Percentiles rank a stretch among this genome's conserved stretches.
Evolutionary conservation across 1,140 invertebrate genomes (phyloP).

Genomic region (Drosophila guanche): DNA sequence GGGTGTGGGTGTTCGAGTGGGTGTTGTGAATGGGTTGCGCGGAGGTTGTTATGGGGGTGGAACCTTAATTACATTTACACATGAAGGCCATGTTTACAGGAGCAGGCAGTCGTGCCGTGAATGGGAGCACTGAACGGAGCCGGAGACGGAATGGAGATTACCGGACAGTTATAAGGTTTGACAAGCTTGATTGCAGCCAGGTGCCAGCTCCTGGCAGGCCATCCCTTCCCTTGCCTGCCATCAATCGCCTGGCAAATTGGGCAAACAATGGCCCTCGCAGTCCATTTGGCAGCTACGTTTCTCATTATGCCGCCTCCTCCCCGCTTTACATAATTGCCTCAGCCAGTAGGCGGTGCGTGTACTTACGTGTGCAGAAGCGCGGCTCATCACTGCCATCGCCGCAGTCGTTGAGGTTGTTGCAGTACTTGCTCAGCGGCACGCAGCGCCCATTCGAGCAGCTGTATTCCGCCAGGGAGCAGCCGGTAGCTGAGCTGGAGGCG

Average conservation of each 20-base stretch:
- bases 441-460: constrained; percentile 91
- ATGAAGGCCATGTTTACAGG: constrained; percentile 53
- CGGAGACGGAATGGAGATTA: constrained; percentile 14
- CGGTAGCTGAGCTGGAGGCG: constrained; percentile 9
- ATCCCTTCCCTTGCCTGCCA: background rate
- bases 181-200: constrained; percentile 50
- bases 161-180: constrained; percentile 48
- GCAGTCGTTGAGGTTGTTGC: constrained; percentile 93
- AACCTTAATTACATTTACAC: constrained; percentile 77
- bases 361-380: constrained; percentile 94
- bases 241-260: constrained; percentile 39
- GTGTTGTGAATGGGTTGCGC: constrained; percentile 7
- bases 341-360: background rate
- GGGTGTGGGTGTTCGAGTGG: background rate
- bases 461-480: constrained; percentile 91
- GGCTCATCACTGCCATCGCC: constrained; percentile 93
- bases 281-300: constrained; percentile 45
- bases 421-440: constrained; percentile 91
- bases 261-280: constrained; percentile 39
- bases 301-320: constrained; percentile 32
- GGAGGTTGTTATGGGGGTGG: constrained; percentile 4
- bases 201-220: background rate
- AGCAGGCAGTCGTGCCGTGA: constrained; percentile 17
- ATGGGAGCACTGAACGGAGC: constrained; percentile 28
- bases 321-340: constrained; percentile 64